Base-by-base conservation (phyloP, 2,888 invertebrate species). In the Rhopalosiphum nymphaeae region DNA sequence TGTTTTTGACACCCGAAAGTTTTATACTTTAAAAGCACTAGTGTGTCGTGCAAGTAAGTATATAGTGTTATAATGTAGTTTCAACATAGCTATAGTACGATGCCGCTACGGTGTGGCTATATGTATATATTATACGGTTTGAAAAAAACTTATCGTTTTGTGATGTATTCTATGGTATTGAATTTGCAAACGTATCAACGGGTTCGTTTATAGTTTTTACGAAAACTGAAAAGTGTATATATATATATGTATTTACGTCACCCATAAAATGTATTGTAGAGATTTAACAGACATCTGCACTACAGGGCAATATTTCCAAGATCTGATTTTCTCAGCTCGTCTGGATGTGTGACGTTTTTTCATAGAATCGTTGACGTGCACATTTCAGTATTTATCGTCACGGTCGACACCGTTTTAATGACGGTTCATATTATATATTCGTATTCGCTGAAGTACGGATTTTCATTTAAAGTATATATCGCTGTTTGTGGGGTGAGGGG, bases 331-430 rank as follows among this genome's bases (percentile, higher is more conserved):
- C 67, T n/a, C 67, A 4, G 26, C 67, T n/a, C 36, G 36, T 21
- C 10, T 36, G 78, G 36, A 67, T 36, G 67, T 84, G 49, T 84
- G 84, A 84, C 91, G 42, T 36, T 91, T 91, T 84, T 56, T 67
- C 49, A 29, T 13, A 46, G 56, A 53, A 53, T 56, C 44, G 91
- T 53, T 91, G 53, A 84, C 91, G 42, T 53, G 91, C 29, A 13
- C 44, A 46, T 84, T 84, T 84, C 29, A 29, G 16, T 53, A 21
- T 84, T 49, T 84, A n/a, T 29, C 42, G 42, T 56, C 84, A 36
- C 44, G 42, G 53, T 29, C 91, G 91, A 84, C 91, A 25, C 42
- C 29, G 91, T 84, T 91, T 91, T 91, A 91, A 91, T 42, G 29
- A 84, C 42, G 84, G 84, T 67, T 42, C 61, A n/a, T 90, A 57